Percentiles rank a stretch among this genome's conserved stretches.
phyloP scores from a whole-genome alignment of 2,113 vertebrate species.

The Burhinus bistriatus region DNA sequence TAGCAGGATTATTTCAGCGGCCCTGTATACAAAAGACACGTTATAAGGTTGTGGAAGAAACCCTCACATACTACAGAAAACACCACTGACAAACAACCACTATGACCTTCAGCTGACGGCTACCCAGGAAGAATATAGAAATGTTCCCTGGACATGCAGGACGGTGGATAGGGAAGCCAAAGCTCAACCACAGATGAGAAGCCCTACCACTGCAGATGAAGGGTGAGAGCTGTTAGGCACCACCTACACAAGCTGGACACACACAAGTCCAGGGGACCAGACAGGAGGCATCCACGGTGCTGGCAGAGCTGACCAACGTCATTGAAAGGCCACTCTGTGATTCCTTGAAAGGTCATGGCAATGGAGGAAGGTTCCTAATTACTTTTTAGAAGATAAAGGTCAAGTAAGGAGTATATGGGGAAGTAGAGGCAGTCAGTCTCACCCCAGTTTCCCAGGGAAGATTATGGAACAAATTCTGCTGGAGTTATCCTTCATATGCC shows the following conservation, averaged over 20 bases:
- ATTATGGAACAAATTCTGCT: neutral
- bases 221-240: neutral
- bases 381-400: neutral
- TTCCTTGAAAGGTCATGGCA: neutral
- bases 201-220: neutral
- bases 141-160: neutral
- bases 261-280: neutral
- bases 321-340: neutral
- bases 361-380: neutral
- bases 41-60: neutral
- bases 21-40: neutral
- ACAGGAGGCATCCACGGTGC: neutral
- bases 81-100: neutral
- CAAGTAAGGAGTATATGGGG: neutral
- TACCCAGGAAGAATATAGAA: neutral
- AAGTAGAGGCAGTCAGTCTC: neutral
- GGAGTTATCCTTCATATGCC: neutral
- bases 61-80: neutral
- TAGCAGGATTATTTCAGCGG: neutral
- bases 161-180: neutral
- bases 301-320: neutral
- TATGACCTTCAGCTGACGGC: neutral
- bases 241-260: neutral
- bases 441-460: neutral
- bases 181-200: neutral